Percentiles rank a stretch among this genome's conserved stretches.
phyloP scores from a whole-genome alignment of 2,113 vertebrate genomes.

The Ibidorhyncha struthersii region DNA sequence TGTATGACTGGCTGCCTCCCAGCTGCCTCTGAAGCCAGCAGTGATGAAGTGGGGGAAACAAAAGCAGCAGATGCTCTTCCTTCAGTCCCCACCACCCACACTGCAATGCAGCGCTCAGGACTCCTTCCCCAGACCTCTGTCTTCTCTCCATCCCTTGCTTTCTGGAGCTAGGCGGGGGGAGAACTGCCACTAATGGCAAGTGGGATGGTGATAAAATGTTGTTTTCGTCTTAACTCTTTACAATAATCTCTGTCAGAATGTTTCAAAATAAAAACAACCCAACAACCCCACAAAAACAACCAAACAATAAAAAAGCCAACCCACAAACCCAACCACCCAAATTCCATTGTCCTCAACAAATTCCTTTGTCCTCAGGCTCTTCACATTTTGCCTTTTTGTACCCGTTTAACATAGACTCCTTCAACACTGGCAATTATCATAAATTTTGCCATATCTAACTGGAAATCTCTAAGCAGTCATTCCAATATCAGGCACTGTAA shows the following conservation, averaged over 20 bases:
- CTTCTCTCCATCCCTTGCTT: not conserved
- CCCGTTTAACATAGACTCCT: not conserved
- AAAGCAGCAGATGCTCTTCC: not conserved
- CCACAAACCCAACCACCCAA: not conserved
- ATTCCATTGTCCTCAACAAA: not conserved
- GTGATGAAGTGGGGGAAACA: not conserved
- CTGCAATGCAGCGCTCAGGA: not conserved
- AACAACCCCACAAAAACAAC: not conserved
- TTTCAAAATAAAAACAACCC: not conserved
- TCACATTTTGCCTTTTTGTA: not conserved
- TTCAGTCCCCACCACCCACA: not conserved
- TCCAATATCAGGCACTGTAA: not conserved
- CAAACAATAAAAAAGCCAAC: not conserved
- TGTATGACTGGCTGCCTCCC: not conserved
- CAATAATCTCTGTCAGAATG: not conserved
- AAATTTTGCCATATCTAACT: not conserved
- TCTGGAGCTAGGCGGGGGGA: not conserved
- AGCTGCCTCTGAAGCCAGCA: not conserved
- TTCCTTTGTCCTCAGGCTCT: not conserved
- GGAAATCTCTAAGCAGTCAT: constrained; percentile 22
- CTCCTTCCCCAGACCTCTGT: not conserved
- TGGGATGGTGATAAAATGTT: not conserved
- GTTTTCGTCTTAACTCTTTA: not conserved
- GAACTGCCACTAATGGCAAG: not conserved
- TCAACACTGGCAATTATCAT: not conserved